Base-by-base conservation (phyloP, 2,113 vertebrate genomes). In the Eulacestoma nigropectus region DNA sequence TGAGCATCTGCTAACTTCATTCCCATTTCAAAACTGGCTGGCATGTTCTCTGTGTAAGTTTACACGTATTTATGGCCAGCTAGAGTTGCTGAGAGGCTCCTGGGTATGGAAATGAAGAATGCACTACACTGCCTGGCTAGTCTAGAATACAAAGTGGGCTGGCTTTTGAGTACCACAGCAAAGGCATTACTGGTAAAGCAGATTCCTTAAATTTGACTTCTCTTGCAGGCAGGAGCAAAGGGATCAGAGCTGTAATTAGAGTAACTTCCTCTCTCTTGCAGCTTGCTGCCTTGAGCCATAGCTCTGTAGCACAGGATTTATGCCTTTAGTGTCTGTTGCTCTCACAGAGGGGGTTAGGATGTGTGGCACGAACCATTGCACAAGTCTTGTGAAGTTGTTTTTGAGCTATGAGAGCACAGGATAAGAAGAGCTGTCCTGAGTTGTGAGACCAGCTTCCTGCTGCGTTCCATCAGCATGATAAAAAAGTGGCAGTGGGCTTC, bases 391-490 rank as follows among this genome's bases (percentile, higher is more conserved):
- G 68, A 65, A 87, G 49, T 5, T 79, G 62, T 21, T 77, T 84
- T 53, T 3, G 13, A 81, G 46, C 46, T 42, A 1, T 30, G 47
- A 82, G 69, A 81, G 16, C 69, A 27, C 20, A 60, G 42, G 50
- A 35, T 59, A 37, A 41, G 77, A 87, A 73, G 41, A 89, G 12
- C 26, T 81, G 37, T 74, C 74, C 49, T 52, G 59, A 69, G 44
- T 25, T 82, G 30, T 0, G 0, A 78, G 41, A 56, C 8, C 50
- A 74, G 27, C 23, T 17, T 59, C 59, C 53, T 62, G 35, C 52
- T 85, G 57, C 0, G 0, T 55, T 77, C 50, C 10, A 19, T 75
- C 39, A 57, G 22, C 4, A 4, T 70, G 37, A 12, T 20, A 33
- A 57, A 60, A 35, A 69, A 41, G 32, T 46, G 53, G 21, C 60